Evolutionary conservation across 2,888 invertebrate species (phyloP).

Genomic region (Drosophila neotestacea): DNA sequence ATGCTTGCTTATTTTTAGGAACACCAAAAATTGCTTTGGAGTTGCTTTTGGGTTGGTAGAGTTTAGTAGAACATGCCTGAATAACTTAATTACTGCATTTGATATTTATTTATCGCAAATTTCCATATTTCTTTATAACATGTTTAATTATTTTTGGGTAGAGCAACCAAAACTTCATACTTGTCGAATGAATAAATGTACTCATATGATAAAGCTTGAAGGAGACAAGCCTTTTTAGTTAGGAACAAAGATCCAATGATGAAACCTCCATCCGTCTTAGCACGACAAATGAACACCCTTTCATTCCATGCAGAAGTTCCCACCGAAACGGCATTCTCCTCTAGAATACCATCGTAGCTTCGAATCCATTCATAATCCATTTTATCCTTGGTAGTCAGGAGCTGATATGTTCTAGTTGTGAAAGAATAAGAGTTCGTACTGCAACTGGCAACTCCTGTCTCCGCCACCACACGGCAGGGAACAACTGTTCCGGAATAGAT

Average conservation of each 20-base stretch:
- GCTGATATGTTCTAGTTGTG: constrained; percentile 36
- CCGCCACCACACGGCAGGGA: constrained; percentile 56
- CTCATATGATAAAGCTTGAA: constrained; percentile 31
- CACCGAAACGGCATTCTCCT: constrained; percentile 41
- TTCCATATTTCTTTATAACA: neutral
- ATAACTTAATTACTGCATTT: neutral
- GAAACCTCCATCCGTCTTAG: neutral
- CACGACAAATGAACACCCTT: constrained; percentile 2
- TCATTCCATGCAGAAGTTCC: constrained; percentile 40
- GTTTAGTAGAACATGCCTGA: no score
- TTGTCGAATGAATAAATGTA: constrained; percentile 43
- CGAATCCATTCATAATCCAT: constrained; percentile 47
- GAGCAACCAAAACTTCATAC: constrained; percentile 51
- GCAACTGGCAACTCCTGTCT: constrained; percentile 47
- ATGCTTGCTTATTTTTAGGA: no score
- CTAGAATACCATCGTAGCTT: constrained; percentile 56
- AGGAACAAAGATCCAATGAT: constrained; percentile 45
- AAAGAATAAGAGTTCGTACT: constrained; percentile 27
- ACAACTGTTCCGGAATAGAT: constrained; percentile 26
- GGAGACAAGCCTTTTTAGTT: constrained; percentile 37
- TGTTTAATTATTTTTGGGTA: neutral
- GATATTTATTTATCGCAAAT: no score
- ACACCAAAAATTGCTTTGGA: no score
- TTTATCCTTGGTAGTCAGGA: constrained; percentile 32
- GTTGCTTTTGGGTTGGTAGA: no score